A percentile compares a stretch with the other conserved stretches of the same genome.
Evolutionary conservation across 1,140 invertebrate species (phyloP).

Genomic region (Anthonomus grandis): DNA sequence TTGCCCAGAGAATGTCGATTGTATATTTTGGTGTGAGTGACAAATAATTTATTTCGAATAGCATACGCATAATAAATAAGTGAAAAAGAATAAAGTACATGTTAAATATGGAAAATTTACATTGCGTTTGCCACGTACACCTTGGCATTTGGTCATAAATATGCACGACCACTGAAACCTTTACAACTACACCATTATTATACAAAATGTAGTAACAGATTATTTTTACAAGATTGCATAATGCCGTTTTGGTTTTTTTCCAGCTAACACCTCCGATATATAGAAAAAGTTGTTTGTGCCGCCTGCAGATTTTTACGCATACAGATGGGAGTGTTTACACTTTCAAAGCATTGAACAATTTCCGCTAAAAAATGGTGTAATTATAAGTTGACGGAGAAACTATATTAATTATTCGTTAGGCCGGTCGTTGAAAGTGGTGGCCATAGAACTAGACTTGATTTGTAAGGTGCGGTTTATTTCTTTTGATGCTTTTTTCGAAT

Average conservation of each 20-base stretch:
- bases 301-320: neutral
- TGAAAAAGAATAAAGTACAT: too few relatives aligned
- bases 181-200: neutral
- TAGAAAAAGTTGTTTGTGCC: neutral
- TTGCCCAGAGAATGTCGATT: too few relatives aligned
- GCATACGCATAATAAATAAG: too few relatives aligned
- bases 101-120: too few relatives aligned
- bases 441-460: neutral
- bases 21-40: too few relatives aligned
- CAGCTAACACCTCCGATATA: too few relatives aligned
- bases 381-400: neutral
- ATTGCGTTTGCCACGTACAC: too few relatives aligned
- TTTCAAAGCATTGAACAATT: neutral
- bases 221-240: neutral
- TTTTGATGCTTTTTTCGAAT: too few relatives aligned
- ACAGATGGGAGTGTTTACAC: neutral
- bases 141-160: neutral
- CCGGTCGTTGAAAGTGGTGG: neutral
- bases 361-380: neutral
- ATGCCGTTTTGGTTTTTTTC: neutral
- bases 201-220: too few relatives aligned
- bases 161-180: neutral
- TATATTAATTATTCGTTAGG: neutral
- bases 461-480: too few relatives aligned
- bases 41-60: too few relatives aligned